Evolutionary conservation across 2,113 vertebrate species (phyloP).

Genomic region (Heptranchias perlo): DNA sequence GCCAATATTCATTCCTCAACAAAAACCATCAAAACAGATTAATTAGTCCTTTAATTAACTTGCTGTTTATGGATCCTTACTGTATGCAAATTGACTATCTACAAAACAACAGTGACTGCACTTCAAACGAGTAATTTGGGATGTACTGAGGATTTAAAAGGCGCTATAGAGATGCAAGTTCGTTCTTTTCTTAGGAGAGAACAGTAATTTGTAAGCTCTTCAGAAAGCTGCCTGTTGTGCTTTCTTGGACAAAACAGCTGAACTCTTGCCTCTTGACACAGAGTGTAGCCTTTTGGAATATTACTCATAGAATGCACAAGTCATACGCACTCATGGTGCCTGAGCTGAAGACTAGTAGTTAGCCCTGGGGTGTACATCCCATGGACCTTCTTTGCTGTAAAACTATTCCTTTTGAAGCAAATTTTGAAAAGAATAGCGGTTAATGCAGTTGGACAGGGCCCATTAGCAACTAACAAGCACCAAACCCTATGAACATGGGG

Average conservation of each 20-base stretch:
- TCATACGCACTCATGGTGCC: neutral
- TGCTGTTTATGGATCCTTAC: no score
- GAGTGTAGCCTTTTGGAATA: neutral
- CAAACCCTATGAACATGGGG: neutral
- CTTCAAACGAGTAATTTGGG: no score
- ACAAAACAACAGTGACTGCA: no score
- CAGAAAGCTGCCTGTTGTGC: neutral
- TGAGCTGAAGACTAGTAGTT: neutral
- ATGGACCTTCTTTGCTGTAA: neutral
- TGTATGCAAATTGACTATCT: no score
- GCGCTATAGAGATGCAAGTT: rapidly evolving
- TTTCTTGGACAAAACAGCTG: neutral
- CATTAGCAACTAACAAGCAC: neutral
- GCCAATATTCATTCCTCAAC: neutral
- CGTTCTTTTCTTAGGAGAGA: no score
- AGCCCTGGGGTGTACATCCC: neutral
- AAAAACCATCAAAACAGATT: neutral
- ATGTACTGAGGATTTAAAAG: neutral
- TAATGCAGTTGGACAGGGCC: neutral
- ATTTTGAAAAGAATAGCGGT: no score
- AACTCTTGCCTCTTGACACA: neutral
- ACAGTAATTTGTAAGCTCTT: no score
- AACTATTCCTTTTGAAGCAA: neutral
- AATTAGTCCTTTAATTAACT: neutral
- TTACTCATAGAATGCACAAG: neutral